Evolutionary conservation across 1,140 invertebrate genomes (phyloP).

Genomic region (Neelides sp.): DNA sequence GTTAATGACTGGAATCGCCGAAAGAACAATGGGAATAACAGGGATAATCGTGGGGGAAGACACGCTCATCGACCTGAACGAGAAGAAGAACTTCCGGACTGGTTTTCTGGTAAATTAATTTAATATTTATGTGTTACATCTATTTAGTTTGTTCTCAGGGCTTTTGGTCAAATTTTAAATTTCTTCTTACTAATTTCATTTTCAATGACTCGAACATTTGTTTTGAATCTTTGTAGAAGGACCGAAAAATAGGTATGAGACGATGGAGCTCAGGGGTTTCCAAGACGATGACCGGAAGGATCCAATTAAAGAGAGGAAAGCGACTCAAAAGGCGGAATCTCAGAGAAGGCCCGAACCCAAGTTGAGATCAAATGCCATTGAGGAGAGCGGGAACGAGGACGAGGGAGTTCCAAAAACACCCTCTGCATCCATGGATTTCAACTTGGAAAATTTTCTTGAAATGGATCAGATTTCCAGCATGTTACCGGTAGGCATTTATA

Average conservation of each 20-base stretch:
- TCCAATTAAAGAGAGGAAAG: slow-evolving; percentile 2
- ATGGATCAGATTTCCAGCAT: slow-evolving; percentile 38
- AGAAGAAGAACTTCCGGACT: slow-evolving; percentile 51
- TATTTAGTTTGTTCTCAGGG: too few species aligned
- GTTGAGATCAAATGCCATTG: background rate
- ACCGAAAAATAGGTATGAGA: slow-evolving; percentile 76
- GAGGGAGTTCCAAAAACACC: slow-evolving; percentile 20
- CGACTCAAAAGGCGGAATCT: background rate
- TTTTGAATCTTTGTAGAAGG: slow-evolving; percentile 54
- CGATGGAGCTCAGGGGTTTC: slow-evolving; percentile 84
- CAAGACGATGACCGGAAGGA: slow-evolving; percentile 45
- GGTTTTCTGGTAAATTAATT: slow-evolving; percentile 36
- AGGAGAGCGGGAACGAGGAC: slow-evolving; percentile 17
- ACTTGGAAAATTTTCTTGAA: slow-evolving; percentile 59
- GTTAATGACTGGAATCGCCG: slow-evolving; percentile 13
- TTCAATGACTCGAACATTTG: slow-evolving; percentile 33
- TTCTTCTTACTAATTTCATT: slow-evolving; percentile 13
- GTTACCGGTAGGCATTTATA: slow-evolving; percentile 12
- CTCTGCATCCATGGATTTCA: slow-evolving; percentile 47
- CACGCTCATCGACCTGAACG: background rate
- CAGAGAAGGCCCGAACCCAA: background rate
- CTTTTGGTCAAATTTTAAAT: too few species aligned
- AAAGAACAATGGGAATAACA: background rate
- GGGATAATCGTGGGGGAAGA: slow-evolving; percentile 1
- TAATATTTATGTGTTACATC: too few species aligned